Evolutionary conservation across 2,888 invertebrate genomes (phyloP).

Genomic region (Cheilosia pagana): DNA sequence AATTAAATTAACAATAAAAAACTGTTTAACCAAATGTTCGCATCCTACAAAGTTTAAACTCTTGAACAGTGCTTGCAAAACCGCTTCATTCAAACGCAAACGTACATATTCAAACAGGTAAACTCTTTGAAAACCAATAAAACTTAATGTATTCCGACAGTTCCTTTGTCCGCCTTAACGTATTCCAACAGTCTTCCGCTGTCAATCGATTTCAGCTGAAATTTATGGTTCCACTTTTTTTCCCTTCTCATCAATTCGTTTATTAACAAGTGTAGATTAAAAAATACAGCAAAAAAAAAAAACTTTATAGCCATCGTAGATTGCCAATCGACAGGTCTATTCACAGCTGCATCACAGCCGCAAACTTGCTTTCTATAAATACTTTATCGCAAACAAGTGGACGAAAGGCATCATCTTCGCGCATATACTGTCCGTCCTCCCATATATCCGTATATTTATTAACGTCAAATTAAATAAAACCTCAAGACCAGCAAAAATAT

Average conservation of each 20-base stretch:
- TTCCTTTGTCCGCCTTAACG: too few species aligned
- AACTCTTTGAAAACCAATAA: too few species aligned
- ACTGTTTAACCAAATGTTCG: too few species aligned
- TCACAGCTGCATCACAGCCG: constrained; percentile 35
- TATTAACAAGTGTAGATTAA: constrained; percentile 9
- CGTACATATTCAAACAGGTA: too few species aligned
- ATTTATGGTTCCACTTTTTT: background rate
- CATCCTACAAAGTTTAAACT: too few species aligned
- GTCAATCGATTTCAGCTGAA: background rate
- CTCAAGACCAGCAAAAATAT: constrained; percentile 40
- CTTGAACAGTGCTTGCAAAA: too few species aligned
- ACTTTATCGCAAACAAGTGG: constrained; percentile 25
- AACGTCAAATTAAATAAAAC: constrained; percentile 59
- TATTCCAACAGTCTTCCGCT: background rate
- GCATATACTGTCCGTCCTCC: background rate
- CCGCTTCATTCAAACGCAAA: too few species aligned
- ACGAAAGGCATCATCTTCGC: constrained; percentile 19
- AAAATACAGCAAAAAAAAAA: background rate
- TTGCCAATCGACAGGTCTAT: constrained; percentile 21
- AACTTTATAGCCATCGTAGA: constrained; percentile 18
- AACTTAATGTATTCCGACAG: too few species aligned
- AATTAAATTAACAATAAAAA: too few species aligned
- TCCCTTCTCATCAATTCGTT: background rate
- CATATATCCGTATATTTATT: constrained; percentile 30
- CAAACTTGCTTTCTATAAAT: constrained; percentile 47